Evolutionary conservation across 1,140 invertebrate species (phyloP), one percentile per base, ranked within the genome.

Genomic region (Thaumetopoea pityocampa): DNA sequence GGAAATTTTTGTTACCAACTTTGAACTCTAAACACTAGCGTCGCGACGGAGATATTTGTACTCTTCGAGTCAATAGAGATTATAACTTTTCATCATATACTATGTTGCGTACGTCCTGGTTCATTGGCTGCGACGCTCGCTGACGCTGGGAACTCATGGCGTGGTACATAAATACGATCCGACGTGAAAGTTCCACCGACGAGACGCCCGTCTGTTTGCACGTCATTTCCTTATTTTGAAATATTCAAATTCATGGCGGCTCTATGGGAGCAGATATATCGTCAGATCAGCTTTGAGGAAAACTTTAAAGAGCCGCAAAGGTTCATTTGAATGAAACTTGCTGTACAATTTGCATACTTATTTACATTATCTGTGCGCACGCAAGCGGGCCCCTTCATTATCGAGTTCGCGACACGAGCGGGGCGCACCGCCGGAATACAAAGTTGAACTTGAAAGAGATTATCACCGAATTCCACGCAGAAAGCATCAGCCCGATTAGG

Each of bases 331-430:
- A 77, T 73, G 60, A 63, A 71, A 78, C 57, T 78, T 65, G 51
- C 63, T 68, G 63, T 71, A 69, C 65, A 76, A 83, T 83, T 83
- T 78, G 77, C 79, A 79, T 83, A 79, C 72, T 72, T 83, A 79
- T 83, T 83, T 83, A 83, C 72, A 83, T 82, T 82, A 81, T 80
- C 74, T 80, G 66, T 73, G 77, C 72, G 64, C 65, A 78, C 76
- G 80, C 76, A 80, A 82, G 71, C 74, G 67, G 65, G 51, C 57
- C 70, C 74, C 69, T 79, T 79, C 68, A 81, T 83, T 83, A 81
- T 79, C 74, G 74, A 83, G 81, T 76, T 83, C 73, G 57, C 72
- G 71, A 64, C 65, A 67, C 36, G 50, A 47, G 42, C 20, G 32
- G 17, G 12, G 19, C 24, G 60, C 57, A 64, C 53, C 20, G 44